Conservation (phyloP, 2,113 vertebrate species). For the Scortum barcoo region DNA sequence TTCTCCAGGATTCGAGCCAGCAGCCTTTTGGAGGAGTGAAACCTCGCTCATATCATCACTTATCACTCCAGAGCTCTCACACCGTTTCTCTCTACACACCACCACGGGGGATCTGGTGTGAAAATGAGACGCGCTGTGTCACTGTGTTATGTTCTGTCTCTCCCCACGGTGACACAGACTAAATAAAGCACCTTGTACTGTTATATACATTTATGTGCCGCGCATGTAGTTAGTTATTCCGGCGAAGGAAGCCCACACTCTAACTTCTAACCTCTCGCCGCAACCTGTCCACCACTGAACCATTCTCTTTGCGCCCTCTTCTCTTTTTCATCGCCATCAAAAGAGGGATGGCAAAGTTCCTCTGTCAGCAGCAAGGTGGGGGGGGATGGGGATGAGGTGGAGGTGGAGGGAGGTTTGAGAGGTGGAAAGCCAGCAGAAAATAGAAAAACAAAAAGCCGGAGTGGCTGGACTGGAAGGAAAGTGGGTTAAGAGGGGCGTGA, state of each 20-base stretch:
- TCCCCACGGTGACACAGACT: background rate
- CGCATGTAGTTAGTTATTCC: constrained; percentile 12
- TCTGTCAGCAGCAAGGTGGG: constrained; percentile 48
- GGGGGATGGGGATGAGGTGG: too few relatives aligned
- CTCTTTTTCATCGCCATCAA: constrained; percentile 50
- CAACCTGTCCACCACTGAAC: constrained; percentile 15
- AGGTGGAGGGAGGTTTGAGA: background rate
- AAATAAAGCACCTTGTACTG: constrained; percentile 21
- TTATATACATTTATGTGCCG: constrained; percentile 5
- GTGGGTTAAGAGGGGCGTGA: constrained; percentile 78
- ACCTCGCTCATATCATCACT: constrained; percentile 37
- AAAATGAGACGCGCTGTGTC: constrained; percentile 27
- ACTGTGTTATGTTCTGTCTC: constrained; percentile 1
- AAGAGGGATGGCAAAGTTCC: constrained; percentile 39
- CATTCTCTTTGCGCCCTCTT: constrained; percentile 19
- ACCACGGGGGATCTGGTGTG: constrained; percentile 34
- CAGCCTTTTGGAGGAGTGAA: constrained; percentile 48
- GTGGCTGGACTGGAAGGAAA: constrained; percentile 59
- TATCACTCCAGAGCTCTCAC: constrained; percentile 41
- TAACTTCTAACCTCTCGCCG: constrained; percentile 2
- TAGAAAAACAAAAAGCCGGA: constrained; percentile 57
- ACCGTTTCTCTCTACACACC: constrained; percentile 31
- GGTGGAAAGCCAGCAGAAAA: constrained; percentile 55
- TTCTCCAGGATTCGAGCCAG: constrained; percentile 38
- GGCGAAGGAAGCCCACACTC: background rate